These are phyloP conservation scores for Halocaridina rubra DNA, from an alignment of 2,888 invertebrate genomes.

Conservation along the genomic window DNA sequence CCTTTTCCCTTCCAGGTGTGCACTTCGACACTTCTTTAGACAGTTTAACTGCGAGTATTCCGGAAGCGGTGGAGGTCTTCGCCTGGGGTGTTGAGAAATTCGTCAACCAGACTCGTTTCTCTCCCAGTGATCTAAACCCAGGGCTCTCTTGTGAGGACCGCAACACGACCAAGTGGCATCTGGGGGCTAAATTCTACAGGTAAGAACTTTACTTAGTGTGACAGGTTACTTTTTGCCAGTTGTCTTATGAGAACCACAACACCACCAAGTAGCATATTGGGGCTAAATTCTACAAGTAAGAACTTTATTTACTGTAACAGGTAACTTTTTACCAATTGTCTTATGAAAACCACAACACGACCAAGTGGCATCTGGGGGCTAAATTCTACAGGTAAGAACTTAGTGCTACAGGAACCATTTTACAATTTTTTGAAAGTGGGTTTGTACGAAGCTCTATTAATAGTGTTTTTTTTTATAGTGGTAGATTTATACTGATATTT, in stretches of 20 bases:
- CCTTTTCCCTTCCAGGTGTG: constrained; percentile 69
- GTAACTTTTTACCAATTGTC: too few species aligned
- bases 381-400: constrained; percentile 53
- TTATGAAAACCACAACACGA: constrained; percentile 42
- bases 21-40: constrained; percentile 56
- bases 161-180: constrained; percentile 44
- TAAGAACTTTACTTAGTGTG: background rate
- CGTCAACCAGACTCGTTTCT: constrained; percentile 38
- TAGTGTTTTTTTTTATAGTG: too few species aligned
- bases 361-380: constrained; percentile 47
- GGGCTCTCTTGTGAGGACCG: constrained; percentile 53
- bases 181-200: constrained; percentile 55
- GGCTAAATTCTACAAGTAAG: too few species aligned
- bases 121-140: constrained; percentile 33
- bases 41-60: constrained; percentile 28
- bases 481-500: too few species aligned
- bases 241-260: too few species aligned
- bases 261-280: too few species aligned
- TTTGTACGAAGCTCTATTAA: too few species aligned
- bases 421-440: too few species aligned
- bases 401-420: too few species aligned
- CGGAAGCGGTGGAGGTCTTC: constrained; percentile 52
- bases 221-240: too few species aligned
- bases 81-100: constrained; percentile 43
- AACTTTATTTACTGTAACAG: too few species aligned